These are phyloP conservation scores for Hyla sarda DNA, from an alignment of 2,113 vertebrate species.

Conservation along the genomic window DNA sequence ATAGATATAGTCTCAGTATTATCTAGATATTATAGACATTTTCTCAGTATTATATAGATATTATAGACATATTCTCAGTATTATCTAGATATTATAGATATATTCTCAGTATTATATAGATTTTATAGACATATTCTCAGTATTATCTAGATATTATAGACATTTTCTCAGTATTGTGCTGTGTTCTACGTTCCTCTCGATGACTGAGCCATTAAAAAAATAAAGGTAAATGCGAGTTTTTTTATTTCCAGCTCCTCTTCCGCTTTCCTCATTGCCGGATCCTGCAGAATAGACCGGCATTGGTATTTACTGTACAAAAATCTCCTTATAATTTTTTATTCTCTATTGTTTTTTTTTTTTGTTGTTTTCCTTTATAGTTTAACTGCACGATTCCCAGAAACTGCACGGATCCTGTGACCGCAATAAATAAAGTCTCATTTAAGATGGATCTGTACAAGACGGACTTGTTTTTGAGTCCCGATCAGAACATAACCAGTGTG, in stretches of 20 bases:
- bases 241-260: background rate
- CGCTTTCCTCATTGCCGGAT: background rate
- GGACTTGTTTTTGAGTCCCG: conserved; percentile 72
- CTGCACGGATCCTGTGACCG: conserved; percentile 65
- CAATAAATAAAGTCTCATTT: conserved; percentile 77
- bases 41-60: too few relatives aligned
- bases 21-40: too few relatives aligned
- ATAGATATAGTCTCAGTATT: too few relatives aligned
- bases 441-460: conserved; percentile 86
- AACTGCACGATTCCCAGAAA: conserved; percentile 84
- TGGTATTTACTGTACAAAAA: too few relatives aligned
- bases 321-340: too few relatives aligned
- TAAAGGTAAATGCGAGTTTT: background rate
- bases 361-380: conserved; percentile 76
- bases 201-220: background rate
- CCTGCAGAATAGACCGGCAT: too few relatives aligned
- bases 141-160: background rate
- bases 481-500: conserved; percentile 79
- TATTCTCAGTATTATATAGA: too few relatives aligned
- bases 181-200: background rate
- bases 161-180: background rate
- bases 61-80: too few relatives aligned
- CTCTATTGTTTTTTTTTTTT: background rate
- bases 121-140: too few relatives aligned
- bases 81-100: too few relatives aligned